Conservation (phyloP, 2,888 invertebrate species). For the Catocala sponsa region DNA sequence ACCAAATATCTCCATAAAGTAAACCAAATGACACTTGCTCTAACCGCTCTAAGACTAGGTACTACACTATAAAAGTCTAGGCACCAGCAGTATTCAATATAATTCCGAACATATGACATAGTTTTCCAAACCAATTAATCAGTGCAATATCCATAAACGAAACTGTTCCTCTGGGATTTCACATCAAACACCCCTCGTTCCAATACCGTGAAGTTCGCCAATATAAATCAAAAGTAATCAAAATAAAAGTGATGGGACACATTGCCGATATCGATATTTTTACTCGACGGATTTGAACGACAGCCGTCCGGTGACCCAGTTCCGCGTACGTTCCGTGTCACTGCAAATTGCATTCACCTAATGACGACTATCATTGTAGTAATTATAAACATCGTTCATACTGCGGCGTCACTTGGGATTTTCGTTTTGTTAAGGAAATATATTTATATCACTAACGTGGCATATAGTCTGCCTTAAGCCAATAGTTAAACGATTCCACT, state of each 20-base stretch:
- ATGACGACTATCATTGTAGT: conserved; percentile 38
- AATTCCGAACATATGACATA: not conserved
- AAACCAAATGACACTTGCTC: too few relatives aligned
- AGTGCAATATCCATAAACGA: not conserved
- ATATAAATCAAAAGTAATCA: conserved; percentile 14
- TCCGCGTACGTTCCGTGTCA: conserved; percentile 33
- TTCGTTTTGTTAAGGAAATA: not conserved
- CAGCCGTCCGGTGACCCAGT: conserved; percentile 43
- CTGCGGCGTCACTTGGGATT: conserved; percentile 10
- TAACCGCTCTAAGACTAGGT: too few relatives aligned
- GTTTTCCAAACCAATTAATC: not conserved
- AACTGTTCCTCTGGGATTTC: not conserved
- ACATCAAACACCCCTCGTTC: not conserved
- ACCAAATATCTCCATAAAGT: too few relatives aligned
- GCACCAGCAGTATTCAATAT: too few relatives aligned
- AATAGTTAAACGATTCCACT: too few relatives aligned
- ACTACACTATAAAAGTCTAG: too few relatives aligned
- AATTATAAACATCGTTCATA: conserved; percentile 31
- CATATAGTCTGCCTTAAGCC: too few relatives aligned
- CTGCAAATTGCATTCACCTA: conserved; percentile 42
- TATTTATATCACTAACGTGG: too few relatives aligned
- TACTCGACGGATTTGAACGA: conserved; percentile 33
- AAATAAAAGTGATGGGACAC: conserved; percentile 40
- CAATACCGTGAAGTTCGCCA: not conserved
- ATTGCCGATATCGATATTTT: conserved; percentile 28